A percentile compares a stretch with the other conserved stretches of the same genome.
Conservation (phyloP, 2,797 vertebrate species). For the Sebastes matsubarae region DNA sequence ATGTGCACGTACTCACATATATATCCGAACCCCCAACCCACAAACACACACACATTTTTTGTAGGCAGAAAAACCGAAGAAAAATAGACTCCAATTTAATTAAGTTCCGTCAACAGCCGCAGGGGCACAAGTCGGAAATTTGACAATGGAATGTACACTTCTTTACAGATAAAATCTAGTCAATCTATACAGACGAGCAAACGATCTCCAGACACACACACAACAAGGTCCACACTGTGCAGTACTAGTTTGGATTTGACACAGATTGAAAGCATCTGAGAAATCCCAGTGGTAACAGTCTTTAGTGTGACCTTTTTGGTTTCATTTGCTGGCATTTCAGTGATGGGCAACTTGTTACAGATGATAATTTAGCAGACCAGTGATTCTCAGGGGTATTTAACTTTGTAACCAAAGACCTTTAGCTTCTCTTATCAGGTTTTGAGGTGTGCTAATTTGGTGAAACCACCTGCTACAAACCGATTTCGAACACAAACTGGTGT, state of each 20-base stretch:
- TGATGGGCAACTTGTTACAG: slow-evolving; percentile 10
- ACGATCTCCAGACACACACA: slow-evolving; percentile 22
- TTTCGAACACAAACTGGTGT: background rate
- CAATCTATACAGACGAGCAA: slow-evolving; percentile 26
- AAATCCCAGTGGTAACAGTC: background rate
- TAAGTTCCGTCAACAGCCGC: slow-evolving; percentile 18
- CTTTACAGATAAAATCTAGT: slow-evolving; percentile 54
- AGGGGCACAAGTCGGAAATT: slow-evolving; percentile 34
- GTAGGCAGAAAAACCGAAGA: slow-evolving; percentile 28
- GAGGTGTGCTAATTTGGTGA: background rate
- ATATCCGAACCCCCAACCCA: slow-evolving; percentile 16
- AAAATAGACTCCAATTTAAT: slow-evolving; percentile 68
- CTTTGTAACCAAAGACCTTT: background rate
- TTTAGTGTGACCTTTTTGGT: slow-evolving; percentile 29
- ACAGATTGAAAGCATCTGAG: slow-evolving; percentile 16
- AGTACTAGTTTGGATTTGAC: background rate
- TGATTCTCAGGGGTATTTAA: background rate
- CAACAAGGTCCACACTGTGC: slow-evolving; percentile 20
- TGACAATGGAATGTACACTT: slow-evolving; percentile 66
- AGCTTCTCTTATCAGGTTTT: background rate
- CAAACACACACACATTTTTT: slow-evolving; percentile 15
- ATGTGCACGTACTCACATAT: slow-evolving; percentile 20
- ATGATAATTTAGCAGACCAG: slow-evolving; percentile 24
- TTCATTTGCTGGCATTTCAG: slow-evolving; percentile 31
- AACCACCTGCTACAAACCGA: background rate